Evolutionary conservation across 2,113 vertebrate species (phyloP).

Genomic region (Urocitellus parryii): DNA sequence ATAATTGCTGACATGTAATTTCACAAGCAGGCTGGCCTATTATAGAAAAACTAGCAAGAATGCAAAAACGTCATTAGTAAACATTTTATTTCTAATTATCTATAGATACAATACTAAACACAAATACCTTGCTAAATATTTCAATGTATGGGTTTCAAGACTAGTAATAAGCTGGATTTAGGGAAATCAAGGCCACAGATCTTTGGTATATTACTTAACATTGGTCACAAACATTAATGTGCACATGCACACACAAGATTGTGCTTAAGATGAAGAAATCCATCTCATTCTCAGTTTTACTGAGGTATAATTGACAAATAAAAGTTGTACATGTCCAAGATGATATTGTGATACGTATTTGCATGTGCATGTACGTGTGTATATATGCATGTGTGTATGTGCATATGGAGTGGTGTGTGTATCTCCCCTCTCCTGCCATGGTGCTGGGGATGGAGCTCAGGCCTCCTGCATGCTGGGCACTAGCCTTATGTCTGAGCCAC

Average conservation of each 20-base stretch:
- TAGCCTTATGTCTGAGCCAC: no score
- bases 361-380: no score
- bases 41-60: background rate
- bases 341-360: no score
- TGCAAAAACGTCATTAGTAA: background rate
- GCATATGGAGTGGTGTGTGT: no score
- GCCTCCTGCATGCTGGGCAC: no score
- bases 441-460: no score
- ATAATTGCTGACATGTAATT: background rate
- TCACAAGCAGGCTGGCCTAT: background rate
- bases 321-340: no score
- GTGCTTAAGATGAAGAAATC: background rate
- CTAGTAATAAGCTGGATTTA: fast-evolving
- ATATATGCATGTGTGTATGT: no score
- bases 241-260: fast-evolving
- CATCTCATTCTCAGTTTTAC: background rate
- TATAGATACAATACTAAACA: background rate
- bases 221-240: fast-evolving
- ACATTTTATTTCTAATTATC: background rate
- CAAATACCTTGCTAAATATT: background rate
- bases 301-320: background rate
- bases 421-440: no score
- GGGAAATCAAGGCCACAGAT: background rate
- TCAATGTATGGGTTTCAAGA: fast-evolving
- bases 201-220: no score